These are phyloP conservation scores for Conops quadrifasciatus DNA, from an alignment of 2,888 invertebrate species.

Conservation along the genomic window DNA sequence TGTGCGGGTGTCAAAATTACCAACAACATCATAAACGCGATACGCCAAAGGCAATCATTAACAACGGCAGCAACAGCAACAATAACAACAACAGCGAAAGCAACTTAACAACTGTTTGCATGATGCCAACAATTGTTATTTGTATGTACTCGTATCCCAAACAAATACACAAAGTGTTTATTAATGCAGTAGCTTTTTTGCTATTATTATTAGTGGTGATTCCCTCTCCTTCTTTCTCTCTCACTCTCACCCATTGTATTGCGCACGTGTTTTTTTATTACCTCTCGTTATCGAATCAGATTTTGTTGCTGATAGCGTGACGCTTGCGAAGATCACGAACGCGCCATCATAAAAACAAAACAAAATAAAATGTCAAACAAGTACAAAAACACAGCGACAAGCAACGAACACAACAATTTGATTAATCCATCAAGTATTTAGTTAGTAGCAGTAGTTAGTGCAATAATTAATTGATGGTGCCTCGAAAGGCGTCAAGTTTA, in stretches of 20 bases:
- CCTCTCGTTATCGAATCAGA: too few relatives aligned
- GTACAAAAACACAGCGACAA: too few relatives aligned
- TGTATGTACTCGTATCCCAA: conserved; percentile 18
- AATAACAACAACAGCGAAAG: not conserved
- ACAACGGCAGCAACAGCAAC: conserved; percentile 3
- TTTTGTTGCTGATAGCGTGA: not conserved
- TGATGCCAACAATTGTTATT: not conserved
- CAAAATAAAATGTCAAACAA: not conserved
- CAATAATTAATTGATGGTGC: conserved; percentile 1
- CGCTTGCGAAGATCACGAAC: not conserved
- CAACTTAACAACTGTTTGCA: conserved; percentile 24
- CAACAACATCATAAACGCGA: not conserved
- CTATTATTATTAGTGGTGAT: not conserved
- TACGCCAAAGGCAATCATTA: too few relatives aligned
- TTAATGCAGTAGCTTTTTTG: conserved; percentile 2
- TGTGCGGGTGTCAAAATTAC: conserved; percentile 11
- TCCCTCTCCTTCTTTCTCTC: not conserved
- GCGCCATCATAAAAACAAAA: not conserved
- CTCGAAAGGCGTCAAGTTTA: not conserved
- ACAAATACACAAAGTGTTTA: conserved; percentile 12
- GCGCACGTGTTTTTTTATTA: too few relatives aligned
- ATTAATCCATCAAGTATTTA: conserved; percentile 10
- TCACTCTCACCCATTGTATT: not conserved
- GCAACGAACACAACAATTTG: not conserved
- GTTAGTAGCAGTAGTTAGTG: not conserved